Percentiles rank a stretch among this genome's conserved stretches.
These are phyloP conservation scores for Urocitellus parryii DNA, from an alignment of 2,113 vertebrate species.

Conservation along the genomic window DNA sequence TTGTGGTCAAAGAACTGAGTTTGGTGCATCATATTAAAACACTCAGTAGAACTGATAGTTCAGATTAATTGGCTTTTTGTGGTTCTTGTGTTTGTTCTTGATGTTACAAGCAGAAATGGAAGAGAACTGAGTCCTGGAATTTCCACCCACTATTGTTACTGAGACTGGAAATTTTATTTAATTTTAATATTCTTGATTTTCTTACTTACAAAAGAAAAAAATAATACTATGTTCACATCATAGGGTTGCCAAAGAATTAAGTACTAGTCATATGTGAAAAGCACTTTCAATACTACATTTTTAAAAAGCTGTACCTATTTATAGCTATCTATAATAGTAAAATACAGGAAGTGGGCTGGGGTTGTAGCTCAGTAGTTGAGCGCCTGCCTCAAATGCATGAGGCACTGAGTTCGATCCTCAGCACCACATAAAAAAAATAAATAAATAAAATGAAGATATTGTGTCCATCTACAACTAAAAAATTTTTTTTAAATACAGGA, in stretches of 20 bases:
- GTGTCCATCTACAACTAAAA: no score
- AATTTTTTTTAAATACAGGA: background rate
- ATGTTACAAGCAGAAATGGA: background rate
- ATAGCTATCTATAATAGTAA: background rate
- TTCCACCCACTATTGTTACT: background rate
- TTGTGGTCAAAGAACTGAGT: background rate
- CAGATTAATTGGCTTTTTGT: background rate
- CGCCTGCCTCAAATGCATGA: no score
- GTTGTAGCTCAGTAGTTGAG: no score
- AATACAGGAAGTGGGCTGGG: background rate
- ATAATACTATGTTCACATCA: background rate
- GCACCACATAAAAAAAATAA: no score
- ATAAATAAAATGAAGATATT: no score
- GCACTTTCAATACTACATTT: background rate
- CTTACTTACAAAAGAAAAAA: constrained; percentile 17
- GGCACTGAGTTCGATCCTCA: no score
- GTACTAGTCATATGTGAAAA: background rate
- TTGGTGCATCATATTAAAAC: background rate
- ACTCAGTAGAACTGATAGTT: background rate
- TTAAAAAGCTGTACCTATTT: background rate
- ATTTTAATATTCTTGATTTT: constrained; percentile 13
- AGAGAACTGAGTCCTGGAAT: background rate
- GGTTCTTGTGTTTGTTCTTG: background rate
- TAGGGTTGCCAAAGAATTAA: constrained; percentile 1
- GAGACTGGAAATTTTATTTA: background rate